A percentile compares a stretch with the other conserved stretches of the same genome.
These are phyloP conservation scores for Pyrrhia umbra DNA, from an alignment of 2,888 invertebrate species.

Conservation along the genomic window DNA sequence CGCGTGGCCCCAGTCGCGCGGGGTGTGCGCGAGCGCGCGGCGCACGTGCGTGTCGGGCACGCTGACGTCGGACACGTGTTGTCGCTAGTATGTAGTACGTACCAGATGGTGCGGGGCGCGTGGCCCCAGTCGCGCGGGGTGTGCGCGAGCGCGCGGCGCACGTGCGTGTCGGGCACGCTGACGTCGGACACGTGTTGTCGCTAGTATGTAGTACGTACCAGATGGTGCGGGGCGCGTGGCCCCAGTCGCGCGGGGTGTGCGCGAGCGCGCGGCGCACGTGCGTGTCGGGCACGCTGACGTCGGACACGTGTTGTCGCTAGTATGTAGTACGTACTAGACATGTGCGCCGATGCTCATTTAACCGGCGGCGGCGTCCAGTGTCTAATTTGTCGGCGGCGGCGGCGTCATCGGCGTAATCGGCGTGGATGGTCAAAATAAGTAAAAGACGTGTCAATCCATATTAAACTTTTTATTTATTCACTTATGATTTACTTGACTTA, in stretches of 20 bases:
- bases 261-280: not conserved
- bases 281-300: not conserved
- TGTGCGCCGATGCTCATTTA: no score
- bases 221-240: constrained; percentile 77
- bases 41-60: not conserved
- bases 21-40: constrained; percentile 44
- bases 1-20: constrained; percentile 80
- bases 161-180: not conserved
- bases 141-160: constrained; percentile 8
- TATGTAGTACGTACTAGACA: no score
- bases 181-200: not conserved
- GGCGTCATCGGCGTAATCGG: no score
- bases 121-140: constrained; percentile 79
- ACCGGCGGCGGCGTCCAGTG: no score
- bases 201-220: constrained; percentile 71
- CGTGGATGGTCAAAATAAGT: no score
- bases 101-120: constrained; percentile 79
- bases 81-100: constrained; percentile 43
- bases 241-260: constrained; percentile 74
- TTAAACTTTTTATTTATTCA: no score
- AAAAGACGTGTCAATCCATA: no score
- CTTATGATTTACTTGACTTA: no score
- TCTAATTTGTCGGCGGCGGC: no score
- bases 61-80: not conserved
- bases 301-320: no score